Conservation (phyloP, 2,888 invertebrate species). For the Torymus tubicola region DNA sequence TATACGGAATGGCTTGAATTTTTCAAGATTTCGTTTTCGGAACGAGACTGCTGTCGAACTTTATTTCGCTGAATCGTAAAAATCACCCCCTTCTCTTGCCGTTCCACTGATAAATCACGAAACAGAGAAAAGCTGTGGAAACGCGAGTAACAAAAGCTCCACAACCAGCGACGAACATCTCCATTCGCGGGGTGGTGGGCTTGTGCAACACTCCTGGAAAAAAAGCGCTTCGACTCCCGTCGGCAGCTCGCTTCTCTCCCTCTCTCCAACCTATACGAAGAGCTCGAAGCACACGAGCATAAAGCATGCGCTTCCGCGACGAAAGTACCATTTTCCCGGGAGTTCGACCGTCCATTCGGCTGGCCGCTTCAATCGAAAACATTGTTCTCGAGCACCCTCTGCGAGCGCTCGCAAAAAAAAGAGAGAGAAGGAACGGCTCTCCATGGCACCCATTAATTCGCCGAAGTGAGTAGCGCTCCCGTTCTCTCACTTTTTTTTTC, state of each 20-base stretch:
- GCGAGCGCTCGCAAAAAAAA: too few relatives aligned
- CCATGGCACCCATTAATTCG: slow-evolving; percentile 36
- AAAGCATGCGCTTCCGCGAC: background rate
- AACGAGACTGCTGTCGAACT: too few relatives aligned
- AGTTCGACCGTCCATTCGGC: background rate
- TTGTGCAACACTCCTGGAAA: too few relatives aligned
- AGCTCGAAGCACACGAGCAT: too few relatives aligned
- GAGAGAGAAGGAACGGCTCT: background rate
- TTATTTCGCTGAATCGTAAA: too few relatives aligned
- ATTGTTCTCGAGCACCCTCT: slow-evolving; percentile 17
- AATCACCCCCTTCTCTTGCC: too few relatives aligned
- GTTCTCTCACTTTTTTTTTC: slow-evolving; percentile 1
- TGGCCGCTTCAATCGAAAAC: slow-evolving; percentile 39
- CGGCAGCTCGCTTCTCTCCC: too few relatives aligned
- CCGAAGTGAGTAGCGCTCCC: slow-evolving; percentile 34
- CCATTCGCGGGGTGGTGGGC: background rate
- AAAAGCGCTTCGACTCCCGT: too few relatives aligned
- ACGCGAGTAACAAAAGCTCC: background rate
- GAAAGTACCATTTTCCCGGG: slow-evolving; percentile 21
- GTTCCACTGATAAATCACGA: background rate
- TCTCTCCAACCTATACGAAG: too few relatives aligned
- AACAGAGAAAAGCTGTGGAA: background rate
- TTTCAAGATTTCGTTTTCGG: too few relatives aligned
- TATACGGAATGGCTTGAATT: too few relatives aligned
- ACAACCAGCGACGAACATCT: background rate